Conservation (phyloP, 2,888 invertebrate genomes). For the Malachius bipustulatus region DNA sequence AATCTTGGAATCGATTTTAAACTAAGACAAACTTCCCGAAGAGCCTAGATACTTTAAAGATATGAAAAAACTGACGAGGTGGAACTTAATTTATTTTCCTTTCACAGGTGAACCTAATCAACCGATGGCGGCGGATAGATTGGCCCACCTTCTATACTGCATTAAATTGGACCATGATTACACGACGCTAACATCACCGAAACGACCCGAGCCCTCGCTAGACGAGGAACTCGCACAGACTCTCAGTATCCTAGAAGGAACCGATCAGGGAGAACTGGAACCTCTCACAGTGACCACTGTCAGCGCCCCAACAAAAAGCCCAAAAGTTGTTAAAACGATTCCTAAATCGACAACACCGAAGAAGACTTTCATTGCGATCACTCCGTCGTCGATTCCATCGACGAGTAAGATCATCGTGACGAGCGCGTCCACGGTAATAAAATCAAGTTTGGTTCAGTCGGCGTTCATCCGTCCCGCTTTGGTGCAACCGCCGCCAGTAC, state of each 20-base stretch:
- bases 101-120: too few relatives aligned
- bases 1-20: too few relatives aligned
- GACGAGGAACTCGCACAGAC: slow-evolving; percentile 34
- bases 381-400: too few relatives aligned
- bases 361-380: slow-evolving; percentile 10
- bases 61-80: too few relatives aligned
- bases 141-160: slow-evolving; percentile 38
- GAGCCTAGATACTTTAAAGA: too few relatives aligned
- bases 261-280: slow-evolving; percentile 13
- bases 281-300: slow-evolving; percentile 10
- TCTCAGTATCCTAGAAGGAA: slow-evolving; percentile 32
- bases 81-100: too few relatives aligned
- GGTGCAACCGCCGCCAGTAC: slow-evolving; percentile 5
- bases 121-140: slow-evolving; percentile 36
- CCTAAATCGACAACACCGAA: slow-evolving; percentile 13
- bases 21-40: too few relatives aligned
- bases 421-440: background rate
- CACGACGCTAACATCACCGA: slow-evolving; percentile 56
- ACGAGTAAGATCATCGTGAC: background rate
- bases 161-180: slow-evolving; percentile 74
- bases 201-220: slow-evolving; percentile 34
- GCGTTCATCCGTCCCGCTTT: slow-evolving; percentile 11
- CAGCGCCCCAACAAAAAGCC: slow-evolving; percentile 10
- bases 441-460: slow-evolving; percentile 6
- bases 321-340: slow-evolving; percentile 9